Evolutionary conservation across 2,113 vertebrate genomes (phyloP).

Genomic region (Emydura subglobosa): DNA sequence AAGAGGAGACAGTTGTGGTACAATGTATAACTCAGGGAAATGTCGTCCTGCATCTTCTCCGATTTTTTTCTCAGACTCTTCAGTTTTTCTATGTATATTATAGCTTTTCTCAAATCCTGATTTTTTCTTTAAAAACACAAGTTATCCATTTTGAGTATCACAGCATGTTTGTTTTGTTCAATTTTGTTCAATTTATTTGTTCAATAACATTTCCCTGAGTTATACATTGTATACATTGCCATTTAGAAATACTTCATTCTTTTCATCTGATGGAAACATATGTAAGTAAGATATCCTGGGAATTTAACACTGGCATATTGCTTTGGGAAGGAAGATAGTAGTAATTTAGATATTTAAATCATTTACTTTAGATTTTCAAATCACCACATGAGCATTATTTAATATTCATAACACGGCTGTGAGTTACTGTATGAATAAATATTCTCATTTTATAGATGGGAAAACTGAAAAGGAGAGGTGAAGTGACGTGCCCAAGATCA

Average conservation of each 20-base stretch:
- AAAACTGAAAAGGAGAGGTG: background rate
- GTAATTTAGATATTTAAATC: background rate
- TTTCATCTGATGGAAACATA: background rate
- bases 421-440: too few species aligned
- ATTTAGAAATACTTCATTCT: background rate
- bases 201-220: too few species aligned
- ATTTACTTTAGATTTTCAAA: background rate
- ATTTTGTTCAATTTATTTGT: background rate
- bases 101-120: background rate
- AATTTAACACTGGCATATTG: background rate
- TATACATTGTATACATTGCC: too few species aligned
- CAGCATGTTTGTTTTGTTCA: background rate
- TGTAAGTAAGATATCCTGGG: background rate
- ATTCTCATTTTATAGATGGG: background rate
- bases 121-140: rapidly evolving
- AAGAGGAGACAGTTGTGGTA: rapidly evolving
- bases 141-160: background rate
- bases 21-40: background rate
- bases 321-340: background rate
- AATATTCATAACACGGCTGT: background rate
- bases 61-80: background rate
- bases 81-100: background rate
- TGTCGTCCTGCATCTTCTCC: background rate
- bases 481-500: background rate
- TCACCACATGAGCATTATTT: background rate